Conservation (phyloP, 1,140 invertebrate genomes). For the Oryctes rhinoceros region DNA sequence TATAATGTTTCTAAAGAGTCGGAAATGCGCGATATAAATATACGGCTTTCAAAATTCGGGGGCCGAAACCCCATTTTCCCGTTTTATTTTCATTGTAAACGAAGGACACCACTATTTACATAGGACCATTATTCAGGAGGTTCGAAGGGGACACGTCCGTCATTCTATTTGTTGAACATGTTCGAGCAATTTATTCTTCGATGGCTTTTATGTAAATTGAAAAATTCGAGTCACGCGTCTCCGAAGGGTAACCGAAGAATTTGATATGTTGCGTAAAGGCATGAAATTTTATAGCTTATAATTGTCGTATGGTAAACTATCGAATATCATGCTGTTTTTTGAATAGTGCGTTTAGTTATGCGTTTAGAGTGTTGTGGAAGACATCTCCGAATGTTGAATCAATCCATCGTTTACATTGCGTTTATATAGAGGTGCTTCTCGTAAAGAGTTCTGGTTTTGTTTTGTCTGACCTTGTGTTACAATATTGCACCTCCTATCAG, state of each 20-base stretch:
- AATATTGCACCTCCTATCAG: too few relatives aligned
- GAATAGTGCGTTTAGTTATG: too few relatives aligned
- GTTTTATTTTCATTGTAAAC: constrained; percentile 29
- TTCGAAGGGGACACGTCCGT: background rate
- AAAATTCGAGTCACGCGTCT: background rate
- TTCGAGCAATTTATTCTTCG: constrained; percentile 15
- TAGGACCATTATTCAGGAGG: background rate
- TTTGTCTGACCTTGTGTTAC: too few relatives aligned
- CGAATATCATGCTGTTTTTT: too few relatives aligned
- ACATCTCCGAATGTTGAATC: too few relatives aligned
- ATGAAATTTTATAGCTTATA: background rate
- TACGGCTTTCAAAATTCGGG: background rate
- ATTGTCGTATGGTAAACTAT: background rate
- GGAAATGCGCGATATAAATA: constrained; percentile 9
- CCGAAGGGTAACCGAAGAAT: background rate
- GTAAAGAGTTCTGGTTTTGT: too few relatives aligned
- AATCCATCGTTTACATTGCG: too few relatives aligned
- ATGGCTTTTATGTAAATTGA: constrained; percentile 2
- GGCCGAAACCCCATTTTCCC: constrained; percentile 18
- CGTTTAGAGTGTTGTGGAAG: too few relatives aligned
- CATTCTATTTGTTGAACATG: constrained; percentile 19
- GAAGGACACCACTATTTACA: background rate
- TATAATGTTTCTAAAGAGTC: constrained; percentile 23
- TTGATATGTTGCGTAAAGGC: background rate
- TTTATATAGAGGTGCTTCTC: too few relatives aligned